Evolutionary conservation across 2,113 vertebrate genomes (phyloP).

Genomic region (Lagopus leucura): DNA sequence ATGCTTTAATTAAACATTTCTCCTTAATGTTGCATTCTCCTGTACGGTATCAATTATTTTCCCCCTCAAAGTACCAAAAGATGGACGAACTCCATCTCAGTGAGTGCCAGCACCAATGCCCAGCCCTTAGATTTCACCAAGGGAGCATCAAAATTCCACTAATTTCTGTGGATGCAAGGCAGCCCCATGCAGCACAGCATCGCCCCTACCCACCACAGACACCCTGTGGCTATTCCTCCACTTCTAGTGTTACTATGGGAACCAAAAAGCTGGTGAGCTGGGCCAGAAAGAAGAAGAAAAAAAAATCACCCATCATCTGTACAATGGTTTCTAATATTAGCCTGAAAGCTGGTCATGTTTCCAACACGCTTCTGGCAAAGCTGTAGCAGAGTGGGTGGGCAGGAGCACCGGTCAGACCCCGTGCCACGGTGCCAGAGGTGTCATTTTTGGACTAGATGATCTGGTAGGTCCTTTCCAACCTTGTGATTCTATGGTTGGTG

Average conservation of each 20-base stretch:
- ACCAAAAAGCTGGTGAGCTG: background rate
- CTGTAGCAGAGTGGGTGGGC: background rate
- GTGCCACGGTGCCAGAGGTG: too few relatives aligned
- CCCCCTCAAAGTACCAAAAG: background rate
- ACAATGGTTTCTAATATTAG: slow-evolving; percentile 44
- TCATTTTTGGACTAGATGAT: too few relatives aligned
- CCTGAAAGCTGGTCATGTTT: background rate
- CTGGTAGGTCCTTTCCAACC: too few relatives aligned
- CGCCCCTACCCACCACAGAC: background rate
- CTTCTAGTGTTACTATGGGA: slow-evolving; percentile 50
- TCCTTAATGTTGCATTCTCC: background rate
- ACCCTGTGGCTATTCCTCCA: slow-evolving; percentile 23
- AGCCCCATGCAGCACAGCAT: accelerated
- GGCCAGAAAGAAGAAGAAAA: background rate
- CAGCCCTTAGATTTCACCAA: background rate
- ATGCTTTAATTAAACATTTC: slow-evolving; percentile 11
- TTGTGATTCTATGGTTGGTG: too few relatives aligned
- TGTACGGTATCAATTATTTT: background rate
- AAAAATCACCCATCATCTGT: background rate
- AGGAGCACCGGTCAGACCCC: background rate
- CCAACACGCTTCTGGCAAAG: background rate
- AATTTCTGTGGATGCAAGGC: background rate
- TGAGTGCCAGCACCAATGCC: background rate
- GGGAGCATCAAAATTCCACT: background rate
- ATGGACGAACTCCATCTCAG: background rate